These are phyloP conservation scores for Lophura nycthemera DNA, from an alignment of 2,113 vertebrate genomes.

Conservation along the genomic window DNA sequence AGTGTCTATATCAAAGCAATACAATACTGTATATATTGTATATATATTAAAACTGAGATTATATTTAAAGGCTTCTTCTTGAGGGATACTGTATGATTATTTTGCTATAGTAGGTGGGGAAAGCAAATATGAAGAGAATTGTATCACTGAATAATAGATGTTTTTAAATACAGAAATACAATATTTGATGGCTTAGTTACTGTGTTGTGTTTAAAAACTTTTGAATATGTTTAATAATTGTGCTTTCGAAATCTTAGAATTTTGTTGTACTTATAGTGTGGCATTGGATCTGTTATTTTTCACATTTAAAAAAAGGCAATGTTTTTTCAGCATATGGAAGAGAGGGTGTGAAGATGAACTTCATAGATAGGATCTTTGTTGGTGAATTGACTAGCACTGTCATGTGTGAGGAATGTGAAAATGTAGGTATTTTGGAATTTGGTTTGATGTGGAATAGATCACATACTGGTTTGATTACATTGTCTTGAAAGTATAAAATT, in stretches of 20 bases:
- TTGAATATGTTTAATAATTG: slow-evolving; percentile 13
- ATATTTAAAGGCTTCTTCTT: neutral
- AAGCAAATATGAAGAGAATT: neutral
- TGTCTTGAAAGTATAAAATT: slow-evolving; percentile 71
- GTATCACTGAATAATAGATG: neutral
- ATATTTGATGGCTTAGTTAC: neutral
- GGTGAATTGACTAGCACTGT: slow-evolving; percentile 98
- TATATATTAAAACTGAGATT: neutral
- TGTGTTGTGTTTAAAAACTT: neutral
- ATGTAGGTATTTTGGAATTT: slow-evolving; percentile 87
- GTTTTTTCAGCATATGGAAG: slow-evolving; percentile 91
- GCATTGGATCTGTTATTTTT: slow-evolving; percentile 65
- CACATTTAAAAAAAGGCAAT: slow-evolving; percentile 75
- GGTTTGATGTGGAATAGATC: slow-evolving; percentile 67
- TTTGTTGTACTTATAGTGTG: slow-evolving; percentile 63
- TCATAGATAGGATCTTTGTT: slow-evolving; percentile 97
- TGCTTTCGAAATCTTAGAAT: slow-evolving; percentile 34
- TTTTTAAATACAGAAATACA: neutral
- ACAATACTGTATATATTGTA: neutral
- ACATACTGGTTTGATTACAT: slow-evolving; percentile 44
- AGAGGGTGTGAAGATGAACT: slow-evolving; percentile 98
- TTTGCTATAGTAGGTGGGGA: slow-evolving; percentile 13
- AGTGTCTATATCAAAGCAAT: neutral
- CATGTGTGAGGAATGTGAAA: slow-evolving; percentile 99
- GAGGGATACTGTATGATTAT: neutral